These are phyloP conservation scores for Metopia argyrocephala DNA, from an alignment of 2,888 invertebrate genomes.

Conservation along the genomic window DNA sequence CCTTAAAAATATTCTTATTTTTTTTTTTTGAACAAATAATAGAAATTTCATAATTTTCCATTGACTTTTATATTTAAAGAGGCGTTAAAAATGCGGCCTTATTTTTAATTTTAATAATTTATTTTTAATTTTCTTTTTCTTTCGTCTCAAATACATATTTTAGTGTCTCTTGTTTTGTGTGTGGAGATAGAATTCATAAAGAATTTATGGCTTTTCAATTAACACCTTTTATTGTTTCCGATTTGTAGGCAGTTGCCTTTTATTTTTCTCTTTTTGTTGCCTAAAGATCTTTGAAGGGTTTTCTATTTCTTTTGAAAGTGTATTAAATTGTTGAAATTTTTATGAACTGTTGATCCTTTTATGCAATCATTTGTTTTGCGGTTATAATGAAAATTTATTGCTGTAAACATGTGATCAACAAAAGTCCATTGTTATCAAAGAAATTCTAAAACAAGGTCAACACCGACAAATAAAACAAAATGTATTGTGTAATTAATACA, in stretches of 20 bases:
- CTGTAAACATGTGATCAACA: conserved; percentile 35
- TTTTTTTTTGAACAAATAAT: conserved; percentile 21
- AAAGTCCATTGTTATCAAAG: neutral
- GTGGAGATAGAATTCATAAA: neutral
- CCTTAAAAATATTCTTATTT: neutral
- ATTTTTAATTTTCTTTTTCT: neutral
- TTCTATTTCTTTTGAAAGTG: neutral
- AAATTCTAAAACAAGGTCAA: too few relatives aligned
- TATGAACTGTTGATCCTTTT: conserved; percentile 51
- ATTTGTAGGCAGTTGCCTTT: conserved; percentile 8
- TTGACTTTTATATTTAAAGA: conserved; percentile 27
- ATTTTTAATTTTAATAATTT: conserved; percentile 52
- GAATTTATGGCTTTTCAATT: conserved; percentile 64
- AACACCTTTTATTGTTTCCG: conserved; percentile 59
- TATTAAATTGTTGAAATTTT: conserved; percentile 44
- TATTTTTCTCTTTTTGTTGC: neutral
- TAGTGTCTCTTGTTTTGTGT: too few relatives aligned
- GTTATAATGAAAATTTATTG: conserved; percentile 58
- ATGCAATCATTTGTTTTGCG: too few relatives aligned
- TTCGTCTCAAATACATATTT: neutral
- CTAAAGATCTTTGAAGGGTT: neutral
- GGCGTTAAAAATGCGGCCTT: conserved; percentile 48
- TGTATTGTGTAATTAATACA: too few relatives aligned
- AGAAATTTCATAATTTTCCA: conserved; percentile 33
- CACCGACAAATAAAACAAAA: too few relatives aligned